Conservation (phyloP, 2,113 vertebrate genomes). For the Hystrix cristata region DNA sequence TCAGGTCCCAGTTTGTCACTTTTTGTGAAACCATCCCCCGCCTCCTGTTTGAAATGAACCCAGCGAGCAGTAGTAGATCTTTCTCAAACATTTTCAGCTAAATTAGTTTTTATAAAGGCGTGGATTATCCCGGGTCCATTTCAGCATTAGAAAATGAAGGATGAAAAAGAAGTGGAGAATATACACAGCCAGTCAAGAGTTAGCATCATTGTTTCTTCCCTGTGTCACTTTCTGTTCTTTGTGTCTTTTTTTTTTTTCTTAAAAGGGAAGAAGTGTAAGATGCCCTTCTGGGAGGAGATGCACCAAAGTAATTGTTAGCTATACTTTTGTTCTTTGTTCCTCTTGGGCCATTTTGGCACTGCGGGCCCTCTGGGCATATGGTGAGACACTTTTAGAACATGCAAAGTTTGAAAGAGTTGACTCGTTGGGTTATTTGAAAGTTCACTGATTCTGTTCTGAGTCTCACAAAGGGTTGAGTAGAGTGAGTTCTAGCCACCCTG, state of each 20-base stretch:
- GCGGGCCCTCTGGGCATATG: background rate
- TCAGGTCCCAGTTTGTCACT: background rate
- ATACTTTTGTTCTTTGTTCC: background rate
- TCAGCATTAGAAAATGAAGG: background rate
- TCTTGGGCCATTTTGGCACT: background rate
- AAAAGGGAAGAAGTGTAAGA: background rate
- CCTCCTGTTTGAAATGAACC: background rate
- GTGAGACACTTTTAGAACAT: slow-evolving; percentile 18
- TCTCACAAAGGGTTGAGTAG: background rate
- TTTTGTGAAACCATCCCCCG: background rate
- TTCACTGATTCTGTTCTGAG: background rate
- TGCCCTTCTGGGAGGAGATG: background rate
- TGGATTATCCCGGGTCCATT: background rate
- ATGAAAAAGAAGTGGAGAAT: background rate
- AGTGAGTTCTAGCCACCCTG: background rate
- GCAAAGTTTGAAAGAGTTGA: background rate
- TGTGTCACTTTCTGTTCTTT: background rate
- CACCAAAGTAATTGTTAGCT: slow-evolving; percentile 21
- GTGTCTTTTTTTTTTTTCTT: background rate
- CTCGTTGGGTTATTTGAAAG: background rate
- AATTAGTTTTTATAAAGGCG: background rate
- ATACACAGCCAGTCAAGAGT: background rate
- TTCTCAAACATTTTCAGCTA: background rate
- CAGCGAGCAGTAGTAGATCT: background rate
- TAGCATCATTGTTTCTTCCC: background rate